These are phyloP conservation scores for Temnothorax nylanderi DNA, from an alignment of 1,140 invertebrate species.

Conservation along the genomic window DNA sequence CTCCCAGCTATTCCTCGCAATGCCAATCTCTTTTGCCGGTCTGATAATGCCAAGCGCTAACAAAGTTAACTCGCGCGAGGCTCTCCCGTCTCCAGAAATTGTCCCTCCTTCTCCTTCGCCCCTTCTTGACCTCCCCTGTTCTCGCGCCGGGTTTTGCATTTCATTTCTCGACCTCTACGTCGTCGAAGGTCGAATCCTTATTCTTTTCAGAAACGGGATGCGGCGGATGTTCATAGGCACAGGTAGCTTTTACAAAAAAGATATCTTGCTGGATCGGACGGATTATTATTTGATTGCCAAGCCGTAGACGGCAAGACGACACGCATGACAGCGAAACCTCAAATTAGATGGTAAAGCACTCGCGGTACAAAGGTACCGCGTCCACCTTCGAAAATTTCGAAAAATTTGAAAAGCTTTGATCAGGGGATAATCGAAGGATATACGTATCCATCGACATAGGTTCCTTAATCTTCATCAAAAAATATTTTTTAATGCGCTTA, in stretches of 20 bases:
- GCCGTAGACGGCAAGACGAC: not conserved
- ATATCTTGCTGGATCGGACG: not conserved
- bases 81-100: not conserved
- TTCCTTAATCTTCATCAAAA: too few species aligned
- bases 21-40: constrained; percentile 82
- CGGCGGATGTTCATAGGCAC: not conserved
- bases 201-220: constrained; percentile 2
- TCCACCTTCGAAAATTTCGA: not conserved
- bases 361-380: constrained; percentile 24
- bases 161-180: constrained; percentile 56
- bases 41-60: constrained; percentile 80
- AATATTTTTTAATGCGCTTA: not conserved
- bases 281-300: constrained; percentile 1
- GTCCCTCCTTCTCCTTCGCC: not conserved
- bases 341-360: constrained; percentile 55
- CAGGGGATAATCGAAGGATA: too few species aligned
- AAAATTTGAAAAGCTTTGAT: not conserved
- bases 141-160: constrained; percentile 4
- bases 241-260: not conserved
- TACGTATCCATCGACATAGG: too few species aligned
- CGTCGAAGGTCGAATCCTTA: not conserved
- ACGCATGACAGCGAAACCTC: not conserved
- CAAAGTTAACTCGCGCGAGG: constrained; percentile 79
- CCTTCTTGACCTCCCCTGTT: not conserved
- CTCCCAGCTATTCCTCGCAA: constrained; percentile 77